Percentiles rank a stretch among this genome's conserved stretches.
Evolutionary conservation across 2,797 vertebrate genomes (phyloP).

Genomic region (Anniella stebbinsi): DNA sequence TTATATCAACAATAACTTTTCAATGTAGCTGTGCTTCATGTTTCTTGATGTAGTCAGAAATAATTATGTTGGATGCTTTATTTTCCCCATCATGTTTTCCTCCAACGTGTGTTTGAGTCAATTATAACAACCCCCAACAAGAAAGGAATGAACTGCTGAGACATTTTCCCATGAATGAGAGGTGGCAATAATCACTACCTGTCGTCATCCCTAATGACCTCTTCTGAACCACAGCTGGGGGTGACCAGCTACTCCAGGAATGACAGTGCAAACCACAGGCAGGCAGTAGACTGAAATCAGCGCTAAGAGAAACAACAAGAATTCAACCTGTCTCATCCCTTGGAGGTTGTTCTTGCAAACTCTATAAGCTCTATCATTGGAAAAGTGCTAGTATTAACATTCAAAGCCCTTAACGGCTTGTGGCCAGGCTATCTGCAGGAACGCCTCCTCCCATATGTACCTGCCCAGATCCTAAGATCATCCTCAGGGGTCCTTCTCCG

Average conservation of each 20-base stretch:
- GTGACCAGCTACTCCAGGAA: background rate
- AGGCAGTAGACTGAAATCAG: background rate
- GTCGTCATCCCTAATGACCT: background rate
- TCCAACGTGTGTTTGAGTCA: background rate
- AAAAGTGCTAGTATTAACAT: no score
- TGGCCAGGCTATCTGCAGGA: no score
- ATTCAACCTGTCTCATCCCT: background rate
- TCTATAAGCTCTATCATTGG: no score
- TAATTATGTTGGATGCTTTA: background rate
- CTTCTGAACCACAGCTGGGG: background rate
- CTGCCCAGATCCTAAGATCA: no score
- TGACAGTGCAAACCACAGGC: background rate
- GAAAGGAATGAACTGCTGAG: background rate
- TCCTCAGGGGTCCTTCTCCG: no score
- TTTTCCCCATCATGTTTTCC: background rate
- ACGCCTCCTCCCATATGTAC: no score
- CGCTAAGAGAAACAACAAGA: background rate
- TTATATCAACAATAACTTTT: background rate
- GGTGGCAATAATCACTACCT: background rate
- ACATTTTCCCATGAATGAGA: slow-evolving; percentile 11
- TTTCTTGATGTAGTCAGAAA: background rate
- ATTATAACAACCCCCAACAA: background rate
- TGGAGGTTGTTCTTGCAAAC: background rate
- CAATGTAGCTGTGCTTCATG: background rate
- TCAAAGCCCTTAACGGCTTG: no score